A percentile compares a stretch with the other conserved stretches of the same genome.
Evolutionary conservation across 2,113 vertebrate genomes (phyloP).

Genomic region (Oriolus oriolus): DNA sequence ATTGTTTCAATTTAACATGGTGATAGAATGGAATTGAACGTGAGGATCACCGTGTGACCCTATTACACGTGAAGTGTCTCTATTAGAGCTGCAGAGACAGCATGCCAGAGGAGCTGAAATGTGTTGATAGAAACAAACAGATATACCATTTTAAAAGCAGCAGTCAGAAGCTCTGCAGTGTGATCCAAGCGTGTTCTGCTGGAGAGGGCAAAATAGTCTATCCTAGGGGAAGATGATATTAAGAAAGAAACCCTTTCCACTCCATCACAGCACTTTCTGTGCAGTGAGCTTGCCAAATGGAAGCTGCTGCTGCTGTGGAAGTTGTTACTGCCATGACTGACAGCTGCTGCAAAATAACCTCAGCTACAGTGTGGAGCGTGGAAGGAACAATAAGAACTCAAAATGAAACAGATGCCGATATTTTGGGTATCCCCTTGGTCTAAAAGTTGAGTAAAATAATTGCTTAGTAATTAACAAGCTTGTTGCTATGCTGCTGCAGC

Average conservation of each 20-base stretch:
- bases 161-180: conserved; percentile 44
- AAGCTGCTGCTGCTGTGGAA: conserved; percentile 26
- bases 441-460: conserved; percentile 40
- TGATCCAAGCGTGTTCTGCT: conserved; percentile 40
- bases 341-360: conserved; percentile 53
- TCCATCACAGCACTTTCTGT: conserved; percentile 4
- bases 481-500: conserved; percentile 25
- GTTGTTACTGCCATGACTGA: conserved; percentile 44
- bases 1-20: conserved; percentile 57
- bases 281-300: conserved; percentile 22
- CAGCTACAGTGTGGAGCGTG: background rate
- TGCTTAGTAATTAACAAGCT: conserved; percentile 44
- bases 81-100: conserved; percentile 56
- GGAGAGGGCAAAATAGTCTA: conserved; percentile 43
- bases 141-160: conserved; percentile 51
- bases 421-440: conserved; percentile 33
- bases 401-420: conserved; percentile 21
- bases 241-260: conserved; percentile 44
- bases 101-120: conserved; percentile 62
- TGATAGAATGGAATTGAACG: conserved; percentile 34
- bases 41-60: conserved; percentile 61
- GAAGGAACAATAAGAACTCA: conserved; percentile 33
- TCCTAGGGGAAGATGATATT: conserved; percentile 58
- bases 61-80: conserved; percentile 58
- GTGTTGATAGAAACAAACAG: conserved; percentile 55